A percentile compares a stretch with the other conserved stretches of the same genome.
Conservation (phyloP, 2,888 invertebrate species). For the Cepaea hortensis region DNA sequence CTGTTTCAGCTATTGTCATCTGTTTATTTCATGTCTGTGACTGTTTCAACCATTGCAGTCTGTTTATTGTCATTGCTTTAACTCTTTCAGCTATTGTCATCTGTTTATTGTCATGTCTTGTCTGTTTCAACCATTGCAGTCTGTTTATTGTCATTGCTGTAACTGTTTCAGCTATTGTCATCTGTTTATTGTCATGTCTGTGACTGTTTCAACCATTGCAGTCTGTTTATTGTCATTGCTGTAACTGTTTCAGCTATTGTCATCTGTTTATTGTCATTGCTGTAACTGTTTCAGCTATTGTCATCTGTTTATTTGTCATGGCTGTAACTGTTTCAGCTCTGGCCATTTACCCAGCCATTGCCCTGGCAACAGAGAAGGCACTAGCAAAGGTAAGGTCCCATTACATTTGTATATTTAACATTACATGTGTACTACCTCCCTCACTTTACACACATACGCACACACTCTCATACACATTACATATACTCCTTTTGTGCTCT, state of each 20-base stretch:
- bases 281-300: neutral
- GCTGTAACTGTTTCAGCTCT: slow-evolving; percentile 26
- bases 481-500: too few species aligned
- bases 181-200: too few species aligned
- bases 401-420: neutral
- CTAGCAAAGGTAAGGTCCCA: slow-evolving; percentile 42
- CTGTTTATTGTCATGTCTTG: too few species aligned
- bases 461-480: neutral
- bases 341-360: slow-evolving; percentile 38
- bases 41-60: too few species aligned
- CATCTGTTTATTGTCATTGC: neutral
- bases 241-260: neutral
- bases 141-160: neutral
- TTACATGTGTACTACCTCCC: neutral
- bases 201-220: neutral
- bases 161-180: neutral
- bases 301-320: too few species aligned
- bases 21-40: too few species aligned
- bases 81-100: too few species aligned
- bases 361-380: slow-evolving; percentile 38
- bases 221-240: neutral
- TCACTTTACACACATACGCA: neutral
- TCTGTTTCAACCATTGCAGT: neutral
- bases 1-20: too few species aligned
- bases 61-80: too few species aligned